Evolutionary conservation across 1,140 invertebrate species (phyloP), one percentile per base, ranked within the genome.

Genomic region (Conus ventricosus): DNA sequence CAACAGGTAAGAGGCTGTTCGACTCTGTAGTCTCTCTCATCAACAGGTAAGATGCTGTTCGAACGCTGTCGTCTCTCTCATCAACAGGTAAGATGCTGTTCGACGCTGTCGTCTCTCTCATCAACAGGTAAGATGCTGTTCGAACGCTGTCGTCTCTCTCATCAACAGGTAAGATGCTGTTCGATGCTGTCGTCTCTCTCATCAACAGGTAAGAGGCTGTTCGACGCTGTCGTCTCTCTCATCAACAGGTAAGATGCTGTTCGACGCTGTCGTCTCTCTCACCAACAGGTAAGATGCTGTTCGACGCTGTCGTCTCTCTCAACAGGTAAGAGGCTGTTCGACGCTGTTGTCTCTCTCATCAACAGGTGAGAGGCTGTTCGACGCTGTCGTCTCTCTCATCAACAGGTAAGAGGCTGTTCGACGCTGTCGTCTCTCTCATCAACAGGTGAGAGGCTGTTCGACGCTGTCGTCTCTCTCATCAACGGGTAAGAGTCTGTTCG

Each of bases 321-420:
- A 99, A 99, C 95, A 97, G 97, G 97, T 96, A 85, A n/a, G n/a
- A n/a, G n/a, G n/a, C n/a, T n/a, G n/a, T n/a, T 99, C 92, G 97
- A 97, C 93, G 97, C 97, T 89, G 96, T 99, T 11, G 97, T 97
- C 25, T 97, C 97, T 55, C 96, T 98, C n/a, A 97, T 99, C 87
- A 99, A 99, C 95, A 97, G 97, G 97, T 96, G 84, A 90, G 91
- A 91, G 91, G 55, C 60, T 92, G 39, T 39, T 99, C 92, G 97
- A 97, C 93, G 97, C 97, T 89, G 96, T 99, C 11, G 97, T 97
- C 25, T 97, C 97, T 55, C 96, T 98, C n/a, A 97, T 99, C 87
- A 99, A 99, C 95, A 97, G 97, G 97, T 96, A 85, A 90, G 91
- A 91, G 91, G 55, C 60, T 92, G 39, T 39, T 99, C 92, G 97